These are phyloP conservation scores for Exocentrus adspersus DNA, from an alignment of 2,888 invertebrate species.

Conservation along the genomic window DNA sequence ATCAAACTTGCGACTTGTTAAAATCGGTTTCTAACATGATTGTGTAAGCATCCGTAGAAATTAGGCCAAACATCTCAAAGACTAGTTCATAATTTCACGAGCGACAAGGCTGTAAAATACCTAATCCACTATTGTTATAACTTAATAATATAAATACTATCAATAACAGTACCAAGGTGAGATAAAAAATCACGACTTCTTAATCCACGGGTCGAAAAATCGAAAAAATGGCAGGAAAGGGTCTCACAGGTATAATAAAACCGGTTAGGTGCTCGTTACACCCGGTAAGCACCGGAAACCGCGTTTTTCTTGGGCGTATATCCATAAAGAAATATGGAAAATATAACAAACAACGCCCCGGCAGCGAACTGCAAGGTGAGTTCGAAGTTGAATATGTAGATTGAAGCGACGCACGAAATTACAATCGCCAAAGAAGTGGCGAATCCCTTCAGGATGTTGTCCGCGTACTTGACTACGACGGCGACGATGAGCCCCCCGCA, in stretches of 20 bases:
- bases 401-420: slow-evolving; percentile 92
- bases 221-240: slow-evolving; percentile 19
- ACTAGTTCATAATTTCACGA: no score
- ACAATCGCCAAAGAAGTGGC: slow-evolving; percentile 97
- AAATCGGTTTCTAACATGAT: no score
- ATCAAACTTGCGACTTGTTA: no score
- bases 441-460: slow-evolving; percentile 98
- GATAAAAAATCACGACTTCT: slow-evolving; percentile 5
- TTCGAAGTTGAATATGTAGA: slow-evolving; percentile 90
- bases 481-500: slow-evolving; percentile 97
- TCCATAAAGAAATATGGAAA: slow-evolving; percentile 94
- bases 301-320: slow-evolving; percentile 69
- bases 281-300: slow-evolving; percentile 53
- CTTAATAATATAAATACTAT: background rate
- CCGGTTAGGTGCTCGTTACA: slow-evolving; percentile 30
- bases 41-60: no score
- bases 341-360: slow-evolving; percentile 90
- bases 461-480: slow-evolving; percentile 98
- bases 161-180: background rate
- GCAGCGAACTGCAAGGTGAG: slow-evolving; percentile 86
- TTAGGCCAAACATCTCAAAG: no score
- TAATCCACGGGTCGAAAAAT: background rate
- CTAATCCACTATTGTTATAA: no score
- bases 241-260: slow-evolving; percentile 4
- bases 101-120: no score